phyloP scores from a whole-genome alignment of 2,113 vertebrate genomes.

The Solea solea region DNA sequence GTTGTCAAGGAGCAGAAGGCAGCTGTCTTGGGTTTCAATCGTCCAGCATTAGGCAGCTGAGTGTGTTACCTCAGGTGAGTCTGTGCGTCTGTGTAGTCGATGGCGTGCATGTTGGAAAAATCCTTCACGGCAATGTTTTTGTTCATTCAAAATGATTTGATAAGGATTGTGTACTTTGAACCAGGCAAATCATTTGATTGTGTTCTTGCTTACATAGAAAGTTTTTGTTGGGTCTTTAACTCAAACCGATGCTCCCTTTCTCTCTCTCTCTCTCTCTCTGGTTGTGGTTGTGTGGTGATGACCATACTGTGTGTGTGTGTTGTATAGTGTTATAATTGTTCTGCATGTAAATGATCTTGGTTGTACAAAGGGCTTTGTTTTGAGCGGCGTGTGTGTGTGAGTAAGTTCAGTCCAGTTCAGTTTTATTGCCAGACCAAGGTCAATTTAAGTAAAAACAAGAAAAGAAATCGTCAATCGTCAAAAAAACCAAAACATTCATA shows the following conservation, averaged over 20 bases:
- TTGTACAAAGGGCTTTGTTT: constrained; percentile 76
- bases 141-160: too few relatives aligned
- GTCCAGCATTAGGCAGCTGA: constrained; percentile 39
- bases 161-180: too few relatives aligned
- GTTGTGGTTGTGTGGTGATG: not conserved
- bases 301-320: constrained; percentile 31
- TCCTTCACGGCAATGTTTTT: not conserved
- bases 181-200: not conserved
- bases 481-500: too few relatives aligned
- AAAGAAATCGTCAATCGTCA: too few relatives aligned
- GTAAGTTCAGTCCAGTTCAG: not conserved
- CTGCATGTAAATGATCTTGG: constrained; percentile 72
- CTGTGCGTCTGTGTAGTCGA: not conserved
- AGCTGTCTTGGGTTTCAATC: constrained; percentile 52
- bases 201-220: constrained; percentile 1
- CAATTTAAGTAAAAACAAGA: too few relatives aligned
- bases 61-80: constrained; percentile 69
- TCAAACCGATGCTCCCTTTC: constrained; percentile 53
- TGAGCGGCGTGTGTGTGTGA: constrained; percentile 27
- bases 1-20: constrained; percentile 66
- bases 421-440: too few relatives aligned
- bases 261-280: constrained; percentile 14
- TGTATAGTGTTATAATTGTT: constrained; percentile 65
- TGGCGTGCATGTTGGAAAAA: not conserved
- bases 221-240: constrained; percentile 30